phyloP scores from a whole-genome alignment of 2,797 vertebrate genomes.

The Pelodytes ibericus region DNA sequence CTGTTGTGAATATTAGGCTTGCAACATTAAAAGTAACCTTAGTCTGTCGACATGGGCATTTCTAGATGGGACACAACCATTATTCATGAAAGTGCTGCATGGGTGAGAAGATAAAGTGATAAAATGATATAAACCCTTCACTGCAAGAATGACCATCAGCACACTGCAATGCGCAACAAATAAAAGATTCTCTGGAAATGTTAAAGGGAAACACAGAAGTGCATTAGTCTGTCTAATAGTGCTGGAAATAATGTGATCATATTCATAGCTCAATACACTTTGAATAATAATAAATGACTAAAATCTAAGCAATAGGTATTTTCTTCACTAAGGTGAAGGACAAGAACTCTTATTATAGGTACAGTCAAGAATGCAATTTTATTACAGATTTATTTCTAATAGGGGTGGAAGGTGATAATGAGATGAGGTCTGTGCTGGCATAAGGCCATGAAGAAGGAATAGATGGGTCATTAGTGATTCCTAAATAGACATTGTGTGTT shows the following conservation, averaged over 20 bases:
- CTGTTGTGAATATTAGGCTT: constrained; percentile 60
- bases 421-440: background rate
- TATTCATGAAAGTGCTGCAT: constrained; percentile 52
- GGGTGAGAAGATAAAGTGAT: constrained; percentile 57
- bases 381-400: background rate
- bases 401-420: constrained; percentile 20
- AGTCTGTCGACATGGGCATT: constrained; percentile 52
- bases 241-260: constrained; percentile 32
- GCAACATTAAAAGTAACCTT: constrained; percentile 60
- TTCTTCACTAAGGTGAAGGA: constrained; percentile 1
- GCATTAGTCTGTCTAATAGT: constrained; percentile 22
- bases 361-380: constrained; percentile 22
- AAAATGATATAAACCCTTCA: constrained; percentile 38
- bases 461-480: constrained; percentile 7
- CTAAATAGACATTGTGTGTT: background rate
- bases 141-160: constrained; percentile 51
- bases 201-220: constrained; percentile 26
- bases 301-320: constrained; percentile 17
- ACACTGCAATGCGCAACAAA: constrained; percentile 53
- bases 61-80: constrained; percentile 58
- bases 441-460: constrained; percentile 8
- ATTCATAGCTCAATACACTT: constrained; percentile 34
- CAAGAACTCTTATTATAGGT: background rate
- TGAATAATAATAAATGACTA: constrained; percentile 24
- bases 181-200: constrained; percentile 46